A percentile compares a stretch with the other conserved stretches of the same genome.
Conservation (phyloP, 2,797 vertebrate species). For the Crocodylus rhombifer region DNA sequence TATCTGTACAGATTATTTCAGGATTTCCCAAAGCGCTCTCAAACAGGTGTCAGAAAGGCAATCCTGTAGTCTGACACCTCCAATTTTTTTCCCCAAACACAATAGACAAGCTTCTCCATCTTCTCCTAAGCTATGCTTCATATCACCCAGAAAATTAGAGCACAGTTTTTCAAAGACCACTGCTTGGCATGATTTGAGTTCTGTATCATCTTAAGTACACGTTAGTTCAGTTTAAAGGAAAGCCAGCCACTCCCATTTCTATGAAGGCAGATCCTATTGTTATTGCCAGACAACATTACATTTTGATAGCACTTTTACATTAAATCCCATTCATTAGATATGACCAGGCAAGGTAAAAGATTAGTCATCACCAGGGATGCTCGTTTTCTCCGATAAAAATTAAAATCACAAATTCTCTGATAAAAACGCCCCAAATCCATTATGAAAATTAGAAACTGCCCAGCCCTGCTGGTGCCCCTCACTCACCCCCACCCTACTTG, state of each 20-base stretch:
- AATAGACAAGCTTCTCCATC: not conserved
- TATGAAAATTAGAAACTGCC: too few species aligned
- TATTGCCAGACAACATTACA: not conserved
- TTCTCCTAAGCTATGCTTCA: not conserved
- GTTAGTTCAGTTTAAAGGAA: not conserved
- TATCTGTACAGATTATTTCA: not conserved
- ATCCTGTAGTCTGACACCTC: not conserved
- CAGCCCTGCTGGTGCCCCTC: too few species aligned
- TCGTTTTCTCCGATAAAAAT: too few species aligned
- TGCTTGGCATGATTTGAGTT: not conserved
- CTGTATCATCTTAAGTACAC: not conserved
- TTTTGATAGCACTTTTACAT: not conserved
- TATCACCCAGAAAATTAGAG: not conserved
- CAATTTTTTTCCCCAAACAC: not conserved
- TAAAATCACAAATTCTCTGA: too few species aligned
- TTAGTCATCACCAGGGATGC: not conserved
- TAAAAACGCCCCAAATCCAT: too few species aligned
- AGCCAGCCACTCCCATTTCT: not conserved
- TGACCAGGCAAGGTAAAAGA: not conserved
- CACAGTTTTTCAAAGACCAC: not conserved
- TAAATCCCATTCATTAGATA: not conserved
- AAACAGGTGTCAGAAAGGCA: not conserved
- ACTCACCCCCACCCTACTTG: too few species aligned
- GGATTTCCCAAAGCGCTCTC: not conserved
- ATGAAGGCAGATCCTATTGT: not conserved